Percentiles rank a stretch among this genome's conserved stretches.
These are phyloP conservation scores for Heliconius congener DNA, from an alignment of 1,140 invertebrate genomes.

Conservation along the genomic window DNA sequence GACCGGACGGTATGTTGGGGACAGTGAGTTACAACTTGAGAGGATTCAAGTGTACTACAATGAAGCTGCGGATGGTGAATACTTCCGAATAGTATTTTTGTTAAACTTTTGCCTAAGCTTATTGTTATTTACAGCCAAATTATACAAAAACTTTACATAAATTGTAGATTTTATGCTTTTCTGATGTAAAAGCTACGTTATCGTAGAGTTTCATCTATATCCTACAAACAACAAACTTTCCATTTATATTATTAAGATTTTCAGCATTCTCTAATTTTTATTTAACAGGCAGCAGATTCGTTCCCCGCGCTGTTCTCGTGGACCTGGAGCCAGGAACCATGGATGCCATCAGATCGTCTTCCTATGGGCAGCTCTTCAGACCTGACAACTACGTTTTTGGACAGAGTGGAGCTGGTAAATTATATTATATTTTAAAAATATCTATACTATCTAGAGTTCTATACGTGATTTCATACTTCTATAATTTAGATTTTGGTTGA, in stretches of 20 bases:
- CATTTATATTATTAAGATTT: no score
- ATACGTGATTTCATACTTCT: no score
- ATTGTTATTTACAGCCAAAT: no score
- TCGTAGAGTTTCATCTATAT: no score
- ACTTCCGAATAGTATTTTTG: background rate
- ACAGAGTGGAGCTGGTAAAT: conserved; percentile 87
- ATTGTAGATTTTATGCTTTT: no score
- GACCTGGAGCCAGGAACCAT: conserved; percentile 95
- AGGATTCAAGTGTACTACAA: conserved; percentile 94
- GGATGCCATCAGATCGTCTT: conserved; percentile 91
- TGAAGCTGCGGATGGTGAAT: conserved; percentile 88
- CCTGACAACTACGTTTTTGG: conserved; percentile 94
- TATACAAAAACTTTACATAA: no score
- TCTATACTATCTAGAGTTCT: no score
- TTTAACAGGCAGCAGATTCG: conserved; percentile 83
- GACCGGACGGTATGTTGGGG: conserved; percentile 89
- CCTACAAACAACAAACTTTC: no score
- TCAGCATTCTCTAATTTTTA: background rate
- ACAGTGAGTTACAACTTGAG: conserved; percentile 90
- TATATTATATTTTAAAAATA: no score
- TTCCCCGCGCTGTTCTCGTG: conserved; percentile 92
- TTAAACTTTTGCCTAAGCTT: no score
- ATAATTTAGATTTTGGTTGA: no score
- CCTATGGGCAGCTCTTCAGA: conserved; percentile 92
- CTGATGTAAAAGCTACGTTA: no score